phyloP scores from a whole-genome alignment of 2,113 vertebrate genomes.

The Oreochromis niloticus region DNA sequence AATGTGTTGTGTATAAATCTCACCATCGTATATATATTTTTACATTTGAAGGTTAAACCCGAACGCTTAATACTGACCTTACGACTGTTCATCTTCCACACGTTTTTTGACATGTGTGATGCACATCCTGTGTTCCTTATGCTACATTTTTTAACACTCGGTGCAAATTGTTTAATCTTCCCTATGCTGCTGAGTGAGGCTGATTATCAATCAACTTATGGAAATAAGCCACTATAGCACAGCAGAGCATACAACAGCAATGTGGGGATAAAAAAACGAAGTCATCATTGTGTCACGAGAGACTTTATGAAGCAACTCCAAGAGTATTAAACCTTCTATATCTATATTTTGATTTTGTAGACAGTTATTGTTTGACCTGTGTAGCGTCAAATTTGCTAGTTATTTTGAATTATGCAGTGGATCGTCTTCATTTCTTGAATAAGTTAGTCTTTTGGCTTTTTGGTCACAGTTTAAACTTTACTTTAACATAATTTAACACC shows the following conservation, averaged over 20 bases:
- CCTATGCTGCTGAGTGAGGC: neutral
- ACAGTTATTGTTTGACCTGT: neutral
- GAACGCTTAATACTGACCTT: neutral
- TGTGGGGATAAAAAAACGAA: neutral
- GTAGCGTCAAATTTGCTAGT: neutral
- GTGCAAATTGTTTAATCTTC: neutral
- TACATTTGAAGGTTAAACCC: neutral
- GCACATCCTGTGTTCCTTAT: neutral
- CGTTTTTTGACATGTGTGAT: neutral
- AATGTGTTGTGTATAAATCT: neutral
- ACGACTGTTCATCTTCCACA: neutral
- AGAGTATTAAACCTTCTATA: neutral
- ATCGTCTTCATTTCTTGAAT: neutral
- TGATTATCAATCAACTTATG: neutral
- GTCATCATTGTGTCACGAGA: neutral
- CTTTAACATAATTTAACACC: neutral
- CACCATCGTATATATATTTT: neutral
- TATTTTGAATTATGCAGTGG: neutral
- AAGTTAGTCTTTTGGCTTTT: neutral
- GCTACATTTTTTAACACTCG: neutral
- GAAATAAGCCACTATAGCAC: neutral
- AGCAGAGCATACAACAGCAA: neutral
- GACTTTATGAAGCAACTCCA: neutral
- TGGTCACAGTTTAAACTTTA: neutral
- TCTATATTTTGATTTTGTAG: neutral